Conservation (phyloP, 2,888 invertebrate species). For the Salpingus planirostris region DNA sequence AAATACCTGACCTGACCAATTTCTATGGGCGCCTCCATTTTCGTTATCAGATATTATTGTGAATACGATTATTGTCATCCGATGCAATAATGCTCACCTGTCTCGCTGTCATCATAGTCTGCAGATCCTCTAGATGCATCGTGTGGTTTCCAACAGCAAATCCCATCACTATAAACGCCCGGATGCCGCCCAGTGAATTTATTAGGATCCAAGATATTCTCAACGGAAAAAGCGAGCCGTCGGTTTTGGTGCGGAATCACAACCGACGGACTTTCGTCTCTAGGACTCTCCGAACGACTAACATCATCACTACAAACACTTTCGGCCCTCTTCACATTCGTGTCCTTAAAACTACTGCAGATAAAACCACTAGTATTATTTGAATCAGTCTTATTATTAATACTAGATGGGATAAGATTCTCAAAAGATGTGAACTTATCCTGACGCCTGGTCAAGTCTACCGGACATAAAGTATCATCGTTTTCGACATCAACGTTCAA, state of each 20-base stretch:
- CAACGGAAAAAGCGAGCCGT: constrained; percentile 78
- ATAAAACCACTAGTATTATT: constrained; percentile 26
- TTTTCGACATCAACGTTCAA: constrained; percentile 39
- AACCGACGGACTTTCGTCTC: constrained; percentile 35
- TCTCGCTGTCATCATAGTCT: constrained; percentile 47
- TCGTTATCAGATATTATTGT: no score
- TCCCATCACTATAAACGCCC: constrained; percentile 37
- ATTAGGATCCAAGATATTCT: constrained; percentile 83
- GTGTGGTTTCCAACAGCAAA: constrained; percentile 46
- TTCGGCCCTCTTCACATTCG: constrained; percentile 35
- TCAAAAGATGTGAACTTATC: constrained; percentile 33
- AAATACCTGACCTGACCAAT: no score
- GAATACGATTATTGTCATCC: no score
- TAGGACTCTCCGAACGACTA: constrained; percentile 38
- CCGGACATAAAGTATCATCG: constrained; percentile 40
- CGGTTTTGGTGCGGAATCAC: constrained; percentile 45
- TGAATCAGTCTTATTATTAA: constrained; percentile 3
- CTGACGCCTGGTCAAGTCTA: constrained; percentile 40
- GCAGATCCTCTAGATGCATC: constrained; percentile 45
- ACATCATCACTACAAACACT: constrained; percentile 43
- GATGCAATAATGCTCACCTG: constrained; percentile 33
- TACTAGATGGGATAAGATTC: constrained; percentile 23
- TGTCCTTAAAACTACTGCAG: constrained; percentile 29
- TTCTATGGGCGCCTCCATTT: no score
- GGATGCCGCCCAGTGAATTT: constrained; percentile 69